Percentiles rank a stretch among this genome's conserved stretches.
phyloP scores from a whole-genome alignment of 2,797 vertebrate species.

The Epinephelus coioides region DNA sequence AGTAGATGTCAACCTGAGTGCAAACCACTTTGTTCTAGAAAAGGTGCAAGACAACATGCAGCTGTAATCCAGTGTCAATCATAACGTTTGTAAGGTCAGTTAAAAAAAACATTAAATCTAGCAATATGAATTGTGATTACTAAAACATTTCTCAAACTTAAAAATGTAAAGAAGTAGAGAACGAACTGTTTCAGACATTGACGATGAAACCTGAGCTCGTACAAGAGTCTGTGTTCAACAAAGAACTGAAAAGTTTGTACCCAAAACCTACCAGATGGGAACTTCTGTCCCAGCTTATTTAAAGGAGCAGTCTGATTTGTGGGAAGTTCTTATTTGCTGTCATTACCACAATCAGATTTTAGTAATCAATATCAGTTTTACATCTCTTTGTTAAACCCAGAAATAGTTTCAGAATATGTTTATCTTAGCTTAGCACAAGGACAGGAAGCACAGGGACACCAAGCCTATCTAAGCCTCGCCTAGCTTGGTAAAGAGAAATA shows the following conservation, averaged over 20 bases:
- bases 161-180: neutral
- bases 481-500: neutral
- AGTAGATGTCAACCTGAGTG: neutral
- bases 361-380: neutral
- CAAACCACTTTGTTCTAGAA: neutral
- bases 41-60: neutral
- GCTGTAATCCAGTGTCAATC: neutral
- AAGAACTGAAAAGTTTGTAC: neutral
- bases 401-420: neutral
- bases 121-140: neutral
- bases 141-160: neutral
- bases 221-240: neutral
- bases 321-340: neutral
- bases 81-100: neutral
- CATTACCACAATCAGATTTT: neutral
- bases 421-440: constrained; percentile 9
- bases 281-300: neutral
- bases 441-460: neutral
- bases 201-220: neutral
- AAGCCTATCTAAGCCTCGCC: too few relatives aligned
- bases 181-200: neutral
- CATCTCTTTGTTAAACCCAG: neutral
- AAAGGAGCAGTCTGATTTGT: neutral
- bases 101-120: neutral
- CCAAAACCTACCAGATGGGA: neutral